These are phyloP conservation scores for Bombus turneri DNA, from an alignment of 1,140 invertebrate genomes.

Conservation along the genomic window DNA sequence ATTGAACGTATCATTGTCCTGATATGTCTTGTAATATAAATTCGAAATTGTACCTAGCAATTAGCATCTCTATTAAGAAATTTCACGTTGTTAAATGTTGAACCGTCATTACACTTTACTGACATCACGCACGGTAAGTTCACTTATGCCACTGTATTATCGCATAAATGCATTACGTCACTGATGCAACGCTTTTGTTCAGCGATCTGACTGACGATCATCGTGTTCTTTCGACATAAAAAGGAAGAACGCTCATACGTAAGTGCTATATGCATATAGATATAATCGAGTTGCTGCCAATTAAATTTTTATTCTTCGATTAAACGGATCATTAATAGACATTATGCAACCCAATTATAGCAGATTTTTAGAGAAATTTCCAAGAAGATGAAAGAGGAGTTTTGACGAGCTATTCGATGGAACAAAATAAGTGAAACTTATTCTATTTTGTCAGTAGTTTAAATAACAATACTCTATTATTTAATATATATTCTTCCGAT, in stretches of 20 bases:
- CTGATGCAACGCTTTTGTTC: slow-evolving; percentile 27
- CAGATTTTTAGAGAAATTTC: background rate
- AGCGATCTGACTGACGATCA: slow-evolving; percentile 1
- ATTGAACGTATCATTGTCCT: background rate
- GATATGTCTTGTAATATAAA: background rate
- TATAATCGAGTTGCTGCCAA: slow-evolving; percentile 34
- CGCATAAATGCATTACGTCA: slow-evolving; percentile 45
- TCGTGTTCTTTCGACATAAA: slow-evolving; percentile 19
- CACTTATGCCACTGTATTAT: slow-evolving; percentile 21
- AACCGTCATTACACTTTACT: slow-evolving; percentile 8
- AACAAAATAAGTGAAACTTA: background rate
- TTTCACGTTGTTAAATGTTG: slow-evolving; percentile 36
- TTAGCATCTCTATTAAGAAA: background rate
- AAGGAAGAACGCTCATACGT: background rate
- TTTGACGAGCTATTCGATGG: background rate
- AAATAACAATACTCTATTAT: background rate
- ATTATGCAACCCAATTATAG: background rate
- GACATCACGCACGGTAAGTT: slow-evolving; percentile 33
- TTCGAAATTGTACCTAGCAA: background rate
- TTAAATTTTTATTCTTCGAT: slow-evolving; percentile 52
- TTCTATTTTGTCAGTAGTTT: background rate
- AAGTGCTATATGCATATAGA: background rate
- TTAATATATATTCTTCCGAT: background rate
- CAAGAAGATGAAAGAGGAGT: background rate
- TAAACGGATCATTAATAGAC: slow-evolving; percentile 6